Percentiles rank a stretch among this genome's conserved stretches.
These are phyloP conservation scores for Nemopilema nomurai DNA, from an alignment of 30 jellyfish, hydroid and myxozoan genomes.

Conservation along the genomic window DNA sequence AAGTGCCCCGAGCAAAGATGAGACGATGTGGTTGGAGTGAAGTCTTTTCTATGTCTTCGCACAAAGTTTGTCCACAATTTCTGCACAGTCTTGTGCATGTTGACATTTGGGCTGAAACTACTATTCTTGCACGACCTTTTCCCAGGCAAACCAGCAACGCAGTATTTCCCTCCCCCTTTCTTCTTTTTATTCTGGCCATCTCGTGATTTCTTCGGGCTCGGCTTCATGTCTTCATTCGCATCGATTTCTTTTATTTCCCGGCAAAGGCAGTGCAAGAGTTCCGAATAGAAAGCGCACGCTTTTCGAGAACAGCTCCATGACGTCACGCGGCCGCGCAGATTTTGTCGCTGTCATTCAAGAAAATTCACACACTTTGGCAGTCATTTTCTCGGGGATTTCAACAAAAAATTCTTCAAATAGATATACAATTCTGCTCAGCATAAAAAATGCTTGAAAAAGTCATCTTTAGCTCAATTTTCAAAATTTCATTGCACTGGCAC, in stretches of 20 bases:
- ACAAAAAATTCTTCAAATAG: neutral
- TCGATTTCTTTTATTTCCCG: conserved; percentile 4
- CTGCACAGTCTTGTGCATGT: conserved; percentile 29
- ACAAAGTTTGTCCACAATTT: conserved; percentile 21
- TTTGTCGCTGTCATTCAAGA: no score
- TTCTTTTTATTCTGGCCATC: conserved; percentile 16
- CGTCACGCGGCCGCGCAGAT: conserved; percentile 11
- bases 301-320: conserved; percentile 8
- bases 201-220: conserved; percentile 8
- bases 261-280: conserved; percentile 1
- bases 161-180: conserved; percentile 17
- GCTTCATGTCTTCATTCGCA: conserved; percentile 8
- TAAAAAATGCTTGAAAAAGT: neutral
- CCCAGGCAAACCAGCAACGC: conserved; percentile 25
- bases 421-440: conserved; percentile 5
- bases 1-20: conserved; percentile 22
- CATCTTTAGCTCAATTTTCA: conserved; percentile 14
- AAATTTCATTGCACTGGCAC: conserved; percentile 21
- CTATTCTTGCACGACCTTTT: conserved; percentile 14
- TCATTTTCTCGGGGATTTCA: conserved; percentile 15
- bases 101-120: conserved; percentile 10
- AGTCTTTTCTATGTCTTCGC: conserved; percentile 20
- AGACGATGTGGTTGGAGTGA: conserved; percentile 15
- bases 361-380: no score
- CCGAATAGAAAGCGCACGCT: neutral